Evolutionary conservation across 1,140 invertebrate species (phyloP).

Genomic region (Ceratina calcarata): DNA sequence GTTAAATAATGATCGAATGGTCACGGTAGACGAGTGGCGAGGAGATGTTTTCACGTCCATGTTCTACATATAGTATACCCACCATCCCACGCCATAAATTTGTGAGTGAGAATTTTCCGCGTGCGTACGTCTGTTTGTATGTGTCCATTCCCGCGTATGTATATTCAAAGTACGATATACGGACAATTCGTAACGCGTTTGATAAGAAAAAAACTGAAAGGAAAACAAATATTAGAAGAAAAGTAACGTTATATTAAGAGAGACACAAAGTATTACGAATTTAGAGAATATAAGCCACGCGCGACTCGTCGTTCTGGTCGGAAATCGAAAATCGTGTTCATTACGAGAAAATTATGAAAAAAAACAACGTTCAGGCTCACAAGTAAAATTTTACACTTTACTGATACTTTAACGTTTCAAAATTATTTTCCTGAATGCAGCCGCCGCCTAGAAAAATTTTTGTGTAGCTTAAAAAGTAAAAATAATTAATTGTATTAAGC

Average conservation of each 20-base stretch:
- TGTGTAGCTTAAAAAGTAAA: no score
- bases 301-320: neutral
- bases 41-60: conserved; percentile 9
- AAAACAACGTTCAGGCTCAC: no score
- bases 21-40: neutral
- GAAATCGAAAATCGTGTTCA: neutral
- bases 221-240: neutral
- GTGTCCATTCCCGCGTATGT: conserved; percentile 17
- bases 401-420: no score
- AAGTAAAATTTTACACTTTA: no score
- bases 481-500: no score
- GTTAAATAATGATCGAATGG: conserved; percentile 10
- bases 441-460: no score
- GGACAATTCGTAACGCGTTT: conserved; percentile 22
- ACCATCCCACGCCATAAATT: neutral
- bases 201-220: conserved; percentile 8
- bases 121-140: conserved; percentile 21
- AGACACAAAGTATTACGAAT: conserved; percentile 29
- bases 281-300: conserved; percentile 29
- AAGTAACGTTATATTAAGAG: conserved; percentile 11
- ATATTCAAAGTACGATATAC: conserved; percentile 16
- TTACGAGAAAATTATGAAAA: no score
- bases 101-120: conserved; percentile 20
- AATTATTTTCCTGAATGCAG: no score
- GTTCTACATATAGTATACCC: neutral